These are phyloP conservation scores for Fulica atra DNA, from an alignment of 2,113 vertebrate genomes.

Conservation along the genomic window DNA sequence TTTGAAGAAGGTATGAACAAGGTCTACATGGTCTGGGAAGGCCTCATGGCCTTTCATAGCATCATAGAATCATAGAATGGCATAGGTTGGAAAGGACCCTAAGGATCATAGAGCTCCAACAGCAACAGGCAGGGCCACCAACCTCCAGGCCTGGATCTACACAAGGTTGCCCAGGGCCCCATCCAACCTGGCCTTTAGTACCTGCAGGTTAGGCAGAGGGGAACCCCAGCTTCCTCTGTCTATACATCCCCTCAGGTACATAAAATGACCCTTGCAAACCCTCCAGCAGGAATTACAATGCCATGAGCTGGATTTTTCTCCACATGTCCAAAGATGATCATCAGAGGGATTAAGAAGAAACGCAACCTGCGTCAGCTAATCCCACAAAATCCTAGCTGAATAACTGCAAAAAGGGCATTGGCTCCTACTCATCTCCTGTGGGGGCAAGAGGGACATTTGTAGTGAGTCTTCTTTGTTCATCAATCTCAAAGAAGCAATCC, in stretches of 20 bases:
- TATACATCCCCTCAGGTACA: not conserved
- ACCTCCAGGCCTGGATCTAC: no score
- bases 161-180: no score
- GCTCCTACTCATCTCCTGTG: not conserved
- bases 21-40: not conserved
- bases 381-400: not conserved
- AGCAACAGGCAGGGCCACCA: no score
- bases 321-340: not conserved
- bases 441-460: not conserved
- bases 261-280: not conserved
- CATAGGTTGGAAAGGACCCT: no score
- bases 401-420: not conserved
- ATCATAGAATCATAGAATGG: no score
- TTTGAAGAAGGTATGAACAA: not conserved
- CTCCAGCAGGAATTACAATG: not conserved
- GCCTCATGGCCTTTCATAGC: not conserved
- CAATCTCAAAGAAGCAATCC: not conserved
- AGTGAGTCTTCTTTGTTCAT: not conserved
- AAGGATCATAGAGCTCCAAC: no score
- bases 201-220: not conserved
- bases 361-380: not conserved
- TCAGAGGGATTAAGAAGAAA: not conserved
- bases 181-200: no score
- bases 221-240: not conserved
- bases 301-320: not conserved